Conservation (phyloP, 35 echinoderm and acorn worm species). For the Lytechinus pictus region DNA sequence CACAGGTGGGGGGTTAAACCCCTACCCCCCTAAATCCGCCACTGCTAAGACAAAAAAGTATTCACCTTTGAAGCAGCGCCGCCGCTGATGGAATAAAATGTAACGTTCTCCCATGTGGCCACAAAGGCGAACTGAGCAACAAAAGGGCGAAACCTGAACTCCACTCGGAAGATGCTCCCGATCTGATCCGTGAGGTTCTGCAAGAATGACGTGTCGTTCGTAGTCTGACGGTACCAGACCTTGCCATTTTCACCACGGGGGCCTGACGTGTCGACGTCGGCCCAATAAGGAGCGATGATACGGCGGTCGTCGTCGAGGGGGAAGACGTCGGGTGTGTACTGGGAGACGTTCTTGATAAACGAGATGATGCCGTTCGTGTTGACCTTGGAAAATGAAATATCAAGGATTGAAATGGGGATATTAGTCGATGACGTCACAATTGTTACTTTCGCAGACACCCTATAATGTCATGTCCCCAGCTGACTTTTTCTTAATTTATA, state of each 20-base stretch:
- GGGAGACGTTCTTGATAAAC: constrained; percentile 69
- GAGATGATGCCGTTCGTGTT: constrained; percentile 93
- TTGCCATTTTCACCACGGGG: constrained; percentile 19
- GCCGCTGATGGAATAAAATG: constrained; percentile 60
- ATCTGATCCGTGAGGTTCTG: constrained; percentile 64
- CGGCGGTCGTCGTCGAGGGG: constrained; percentile 75
- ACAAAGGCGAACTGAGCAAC: constrained; percentile 69
- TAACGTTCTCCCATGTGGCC: constrained; percentile 80
- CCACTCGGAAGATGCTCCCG: constrained; percentile 62
- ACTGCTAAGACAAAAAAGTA: neutral
- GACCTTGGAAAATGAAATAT: constrained; percentile 46
- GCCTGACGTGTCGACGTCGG: constrained; percentile 72
- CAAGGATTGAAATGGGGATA: too few relatives aligned
- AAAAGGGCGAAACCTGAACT: constrained; percentile 64
- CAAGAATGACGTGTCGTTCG: constrained; percentile 38
- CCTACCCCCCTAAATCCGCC: too few relatives aligned
- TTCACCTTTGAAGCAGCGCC: neutral
- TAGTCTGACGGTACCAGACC: constrained; percentile 76
- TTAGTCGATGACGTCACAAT: too few relatives aligned
- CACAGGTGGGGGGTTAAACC: too few relatives aligned
- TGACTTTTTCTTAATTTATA: too few relatives aligned
- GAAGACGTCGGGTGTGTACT: constrained; percentile 81
- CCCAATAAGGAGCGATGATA: constrained; percentile 89
- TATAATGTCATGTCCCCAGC: too few relatives aligned
- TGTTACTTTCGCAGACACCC: too few relatives aligned